These are phyloP conservation scores for Branchellion lobata DNA, from an alignment of 2,888 invertebrate genomes.

Conservation along the genomic window DNA sequence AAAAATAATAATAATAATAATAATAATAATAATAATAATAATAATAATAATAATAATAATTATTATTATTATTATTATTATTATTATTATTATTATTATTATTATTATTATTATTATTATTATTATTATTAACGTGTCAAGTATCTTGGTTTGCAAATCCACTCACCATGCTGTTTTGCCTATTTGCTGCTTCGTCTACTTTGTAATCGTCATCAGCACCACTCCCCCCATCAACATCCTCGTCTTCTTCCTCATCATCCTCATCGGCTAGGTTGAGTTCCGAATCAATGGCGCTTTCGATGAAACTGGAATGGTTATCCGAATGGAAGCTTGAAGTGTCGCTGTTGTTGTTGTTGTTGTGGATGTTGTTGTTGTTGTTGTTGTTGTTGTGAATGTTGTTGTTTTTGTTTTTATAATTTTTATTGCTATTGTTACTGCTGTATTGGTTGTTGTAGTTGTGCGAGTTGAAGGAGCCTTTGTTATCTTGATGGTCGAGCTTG, in stretches of 20 bases:
- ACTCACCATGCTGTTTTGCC: too few species aligned
- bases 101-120: too few species aligned
- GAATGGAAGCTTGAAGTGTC: slow-evolving; percentile 5
- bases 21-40: too few species aligned
- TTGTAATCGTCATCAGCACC: not conserved
- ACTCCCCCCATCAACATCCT: not conserved
- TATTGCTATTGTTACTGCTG: not conserved
- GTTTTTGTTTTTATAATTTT: not conserved
- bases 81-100: too few species aligned
- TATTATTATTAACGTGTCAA: too few species aligned
- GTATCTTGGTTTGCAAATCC: too few species aligned
- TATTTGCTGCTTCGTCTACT: too few species aligned
- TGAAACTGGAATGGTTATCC: slow-evolving; percentile 1
- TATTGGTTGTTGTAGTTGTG: not conserved
- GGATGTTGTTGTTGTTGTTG: not conserved
- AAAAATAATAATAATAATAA: too few species aligned
- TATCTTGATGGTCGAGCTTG: not conserved
- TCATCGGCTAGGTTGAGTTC: slow-evolving; percentile 7
- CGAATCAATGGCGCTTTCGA: not conserved
- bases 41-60: too few species aligned
- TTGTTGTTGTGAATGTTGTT: not conserved
- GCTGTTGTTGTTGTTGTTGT: not conserved
- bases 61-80: too few species aligned
- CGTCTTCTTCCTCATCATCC: not conserved
- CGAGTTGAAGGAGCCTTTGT: too few species aligned